Evolutionary conservation across 2,888 invertebrate genomes (phyloP), one percentile per base, ranked within the genome.

Genomic region (Drosophila mayaguana): DNA sequence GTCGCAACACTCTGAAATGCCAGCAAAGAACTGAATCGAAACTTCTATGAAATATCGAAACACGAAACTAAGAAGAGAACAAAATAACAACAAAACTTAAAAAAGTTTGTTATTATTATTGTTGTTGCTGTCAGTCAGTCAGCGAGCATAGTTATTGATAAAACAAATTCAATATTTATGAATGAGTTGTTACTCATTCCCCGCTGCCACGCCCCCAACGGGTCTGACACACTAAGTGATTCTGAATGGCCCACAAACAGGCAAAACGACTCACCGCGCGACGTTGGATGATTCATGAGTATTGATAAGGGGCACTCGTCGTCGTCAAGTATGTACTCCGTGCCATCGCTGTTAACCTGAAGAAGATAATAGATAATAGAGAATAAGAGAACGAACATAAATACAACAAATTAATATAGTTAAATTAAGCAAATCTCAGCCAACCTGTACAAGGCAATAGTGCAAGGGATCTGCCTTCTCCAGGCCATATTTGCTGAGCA

Each of bases 291-390:
- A 93, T 97, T 97, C 97, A 98, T 97, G 75, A 97, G 94, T 91
- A 98, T 98, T 57, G 98, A 97, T 76, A 99, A 94, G 48, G 99
- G 99, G 93, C 99, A 99, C 93, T 99, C 99, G 93, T 98, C 98
- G 92, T 99, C 98, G 92, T 98, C 98, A 81, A 99, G 94, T 83
- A 99, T 96, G 93, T 98, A 97, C 93, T 99, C 98, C 20, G 96
- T 95, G 82, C 95, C 95, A 54, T 95, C 94, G 82, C 95, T 94
- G 88, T 95, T 95, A 80, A 95, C 95, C 95, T 95, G 83, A 12
- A 67, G 61, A 22, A 7, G 22, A 5, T 28, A 28, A 28, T 28
- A 28, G 28, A 42, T 20, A 4, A 20, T 20, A 20, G 43, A 43
- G 12, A 3, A 20, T 14, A 0, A 8, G 11, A 36, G 7, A 16